Evolutionary conservation across 2,888 invertebrate genomes (phyloP).

Genomic region (Perithous albicinctus): DNA sequence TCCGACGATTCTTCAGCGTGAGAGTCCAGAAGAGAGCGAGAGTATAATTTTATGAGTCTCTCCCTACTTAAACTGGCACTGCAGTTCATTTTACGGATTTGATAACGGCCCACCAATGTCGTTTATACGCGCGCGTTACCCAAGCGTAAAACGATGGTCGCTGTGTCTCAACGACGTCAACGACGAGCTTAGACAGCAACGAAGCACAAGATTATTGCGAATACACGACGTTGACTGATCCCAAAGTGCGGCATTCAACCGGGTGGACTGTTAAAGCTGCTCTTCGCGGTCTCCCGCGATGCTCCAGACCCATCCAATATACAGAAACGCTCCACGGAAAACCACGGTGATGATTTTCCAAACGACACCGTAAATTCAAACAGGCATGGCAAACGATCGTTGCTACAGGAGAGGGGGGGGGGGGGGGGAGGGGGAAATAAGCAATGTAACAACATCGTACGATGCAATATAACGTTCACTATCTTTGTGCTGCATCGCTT

Average conservation of each 20-base stretch:
- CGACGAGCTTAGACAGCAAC: neutral
- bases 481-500: neutral
- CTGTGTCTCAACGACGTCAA: conserved; percentile 20
- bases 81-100: conserved; percentile 54
- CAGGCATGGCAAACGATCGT: conserved; percentile 29
- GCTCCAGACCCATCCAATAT: neutral
- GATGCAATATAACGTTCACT: neutral
- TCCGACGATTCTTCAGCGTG: neutral
- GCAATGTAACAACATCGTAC: neutral
- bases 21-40: neutral
- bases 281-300: neutral
- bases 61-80: conserved; percentile 40
- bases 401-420: no score
- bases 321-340: conserved; percentile 21
- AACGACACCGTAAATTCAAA: conserved; percentile 61
- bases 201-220: neutral
- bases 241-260: neutral
- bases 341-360: conserved; percentile 48
- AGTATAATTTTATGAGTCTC: conserved; percentile 17
- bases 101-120: conserved; percentile 58
- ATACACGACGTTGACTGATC: conserved; percentile 14
- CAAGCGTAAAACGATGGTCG: conserved; percentile 22
- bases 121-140: conserved; percentile 49
- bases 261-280: no score
- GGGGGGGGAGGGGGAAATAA: no score